These are phyloP conservation scores for Pogonocherus hispidulus DNA, from an alignment of 2,888 invertebrate species.

Conservation along the genomic window DNA sequence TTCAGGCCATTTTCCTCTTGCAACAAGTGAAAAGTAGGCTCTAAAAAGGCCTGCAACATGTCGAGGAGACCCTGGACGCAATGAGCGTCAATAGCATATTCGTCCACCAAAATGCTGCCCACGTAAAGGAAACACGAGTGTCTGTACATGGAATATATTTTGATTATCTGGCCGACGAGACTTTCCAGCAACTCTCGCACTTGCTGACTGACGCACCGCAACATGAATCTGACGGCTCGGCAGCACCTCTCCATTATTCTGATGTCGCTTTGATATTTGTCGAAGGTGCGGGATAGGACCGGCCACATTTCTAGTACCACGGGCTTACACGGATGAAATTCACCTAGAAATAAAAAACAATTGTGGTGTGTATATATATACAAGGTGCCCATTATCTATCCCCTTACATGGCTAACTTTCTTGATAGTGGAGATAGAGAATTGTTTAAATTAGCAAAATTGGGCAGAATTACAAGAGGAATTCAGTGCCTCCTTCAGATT, in stretches of 20 bases:
- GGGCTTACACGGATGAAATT: constrained; percentile 63
- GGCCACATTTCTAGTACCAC: constrained; percentile 85
- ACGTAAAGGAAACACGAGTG: constrained; percentile 94
- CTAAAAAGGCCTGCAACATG: constrained; percentile 88
- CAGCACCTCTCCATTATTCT: constrained; percentile 94
- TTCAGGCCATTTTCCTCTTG: constrained; percentile 84
- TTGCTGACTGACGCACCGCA: constrained; percentile 87
- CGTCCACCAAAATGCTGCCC: constrained; percentile 91
- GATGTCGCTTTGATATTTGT: constrained; percentile 84
- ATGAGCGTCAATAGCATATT: constrained; percentile 80
- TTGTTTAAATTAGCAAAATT: too few relatives aligned
- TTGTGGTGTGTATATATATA: too few relatives aligned
- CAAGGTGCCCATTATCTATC: too few relatives aligned
- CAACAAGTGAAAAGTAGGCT: constrained; percentile 85
- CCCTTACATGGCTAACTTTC: too few relatives aligned
- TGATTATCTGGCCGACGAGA: constrained; percentile 87
- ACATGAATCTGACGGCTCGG: constrained; percentile 88
- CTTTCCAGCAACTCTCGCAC: constrained; percentile 81
- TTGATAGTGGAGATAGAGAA: too few relatives aligned
- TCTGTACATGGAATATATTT: constrained; percentile 82
- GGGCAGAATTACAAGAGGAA: too few relatives aligned
- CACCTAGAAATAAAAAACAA: constrained; percentile 50
- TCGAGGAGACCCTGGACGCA: constrained; percentile 86
- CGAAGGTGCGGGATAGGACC: constrained; percentile 82
- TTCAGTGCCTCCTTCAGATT: too few relatives aligned